Percentiles rank a stretch among this genome's conserved stretches.
Evolutionary conservation across 2,888 invertebrate genomes (phyloP).

Genomic region (Lottia scabra): DNA sequence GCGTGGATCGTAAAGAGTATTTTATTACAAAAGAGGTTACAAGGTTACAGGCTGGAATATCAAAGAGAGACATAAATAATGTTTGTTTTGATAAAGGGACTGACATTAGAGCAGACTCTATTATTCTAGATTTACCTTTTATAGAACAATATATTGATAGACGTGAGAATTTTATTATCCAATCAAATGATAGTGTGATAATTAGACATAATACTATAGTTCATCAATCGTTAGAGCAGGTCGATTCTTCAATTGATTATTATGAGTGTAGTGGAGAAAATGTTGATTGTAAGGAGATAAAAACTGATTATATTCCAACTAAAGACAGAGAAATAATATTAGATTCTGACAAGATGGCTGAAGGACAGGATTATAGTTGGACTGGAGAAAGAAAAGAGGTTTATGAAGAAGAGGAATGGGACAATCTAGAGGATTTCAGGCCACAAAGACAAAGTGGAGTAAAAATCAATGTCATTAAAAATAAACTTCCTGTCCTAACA

Average conservation of each 20-base stretch:
- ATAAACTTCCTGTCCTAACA: not conserved
- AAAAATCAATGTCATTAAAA: not conserved
- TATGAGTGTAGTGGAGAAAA: not conserved
- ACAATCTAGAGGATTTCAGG: not conserved
- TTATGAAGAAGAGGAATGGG: not conserved
- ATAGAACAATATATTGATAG: not conserved
- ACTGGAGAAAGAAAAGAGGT: not conserved
- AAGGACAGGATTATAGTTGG: not conserved
- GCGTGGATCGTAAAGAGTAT: not conserved
- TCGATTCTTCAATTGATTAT: not conserved
- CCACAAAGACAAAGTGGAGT: not conserved
- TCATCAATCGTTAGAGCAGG: not conserved
- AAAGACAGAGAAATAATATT: not conserved
- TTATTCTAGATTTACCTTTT: not conserved
- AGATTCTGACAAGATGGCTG: not conserved
- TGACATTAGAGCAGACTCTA: not conserved
- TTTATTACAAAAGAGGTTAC: not conserved
- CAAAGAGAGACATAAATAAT: not conserved
- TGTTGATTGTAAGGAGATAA: not conserved
- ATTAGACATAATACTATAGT: not conserved
- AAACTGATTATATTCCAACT: not conserved
- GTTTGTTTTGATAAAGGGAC: not conserved
- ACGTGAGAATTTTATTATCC: not conserved
- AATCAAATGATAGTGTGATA: not conserved
- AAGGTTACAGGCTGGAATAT: not conserved